Evolutionary conservation across 2,888 invertebrate species (phyloP).

Genomic region (Herminia tarsipennalis): DNA sequence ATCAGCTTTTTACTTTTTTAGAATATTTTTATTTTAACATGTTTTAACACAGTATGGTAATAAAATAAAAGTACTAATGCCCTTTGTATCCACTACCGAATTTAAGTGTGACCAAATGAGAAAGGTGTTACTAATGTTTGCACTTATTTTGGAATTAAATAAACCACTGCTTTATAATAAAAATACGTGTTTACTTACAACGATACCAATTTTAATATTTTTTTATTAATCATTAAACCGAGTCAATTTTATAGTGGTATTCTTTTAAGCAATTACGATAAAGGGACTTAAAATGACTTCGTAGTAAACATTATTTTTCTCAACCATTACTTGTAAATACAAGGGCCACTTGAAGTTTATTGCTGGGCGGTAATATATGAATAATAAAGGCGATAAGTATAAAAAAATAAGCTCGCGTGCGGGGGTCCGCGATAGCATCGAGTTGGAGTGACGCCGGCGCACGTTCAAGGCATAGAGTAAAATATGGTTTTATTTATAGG

Average conservation of each 20-base stretch:
- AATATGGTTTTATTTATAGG: background rate
- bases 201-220: too few species aligned
- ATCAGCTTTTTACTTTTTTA: constrained; percentile 9
- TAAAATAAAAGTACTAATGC: constrained; percentile 33
- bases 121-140: too few species aligned
- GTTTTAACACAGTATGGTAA: constrained; percentile 19
- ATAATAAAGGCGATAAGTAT: constrained; percentile 22
- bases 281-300: too few species aligned
- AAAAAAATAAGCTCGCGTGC: constrained; percentile 33
- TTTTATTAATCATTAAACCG: too few species aligned
- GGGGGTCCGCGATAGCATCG: constrained; percentile 28
- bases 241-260: too few species aligned
- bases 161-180: too few species aligned
- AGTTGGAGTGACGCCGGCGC: constrained; percentile 20
- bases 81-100: constrained; percentile 25
- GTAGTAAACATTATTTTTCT: constrained; percentile 14
- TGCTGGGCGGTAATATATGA: constrained; percentile 9
- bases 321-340: constrained; percentile 19
- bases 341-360: constrained; percentile 22
- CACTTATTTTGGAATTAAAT: too few species aligned
- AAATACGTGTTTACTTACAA: too few species aligned
- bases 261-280: too few species aligned
- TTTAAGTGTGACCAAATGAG: constrained; percentile 15
- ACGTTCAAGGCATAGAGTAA: constrained; percentile 22
- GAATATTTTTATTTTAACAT: constrained; percentile 12